Evolutionary conservation across 2,113 vertebrate genomes (phyloP).

Genomic region (Piaya cayana): DNA sequence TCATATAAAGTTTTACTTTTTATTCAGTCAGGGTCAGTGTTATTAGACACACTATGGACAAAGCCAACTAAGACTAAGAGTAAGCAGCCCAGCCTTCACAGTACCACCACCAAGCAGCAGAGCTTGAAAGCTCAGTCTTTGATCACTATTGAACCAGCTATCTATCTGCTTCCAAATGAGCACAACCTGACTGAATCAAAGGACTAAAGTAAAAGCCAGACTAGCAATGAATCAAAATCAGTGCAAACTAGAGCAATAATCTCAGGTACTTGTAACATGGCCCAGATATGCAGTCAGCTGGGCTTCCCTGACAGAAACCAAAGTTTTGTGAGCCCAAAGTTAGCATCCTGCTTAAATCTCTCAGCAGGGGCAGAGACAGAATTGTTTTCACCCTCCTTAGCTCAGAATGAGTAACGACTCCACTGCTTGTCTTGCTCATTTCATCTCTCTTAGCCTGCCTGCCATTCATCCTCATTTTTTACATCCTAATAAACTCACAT

Average conservation of each 20-base stretch:
- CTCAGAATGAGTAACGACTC: not conserved
- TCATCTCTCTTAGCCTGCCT: not conserved
- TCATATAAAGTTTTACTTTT: not conserved
- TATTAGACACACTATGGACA: not conserved
- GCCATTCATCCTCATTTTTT: not conserved
- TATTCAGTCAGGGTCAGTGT: not conserved
- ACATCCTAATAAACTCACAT: not conserved
- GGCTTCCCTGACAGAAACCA: not conserved
- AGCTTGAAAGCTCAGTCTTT: not conserved
- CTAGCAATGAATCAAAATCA: not conserved
- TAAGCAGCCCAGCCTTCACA: not conserved
- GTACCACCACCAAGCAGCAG: not conserved
- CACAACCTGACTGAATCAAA: not conserved
- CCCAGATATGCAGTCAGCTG: not conserved
- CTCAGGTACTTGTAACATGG: not conserved
- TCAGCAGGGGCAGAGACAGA: not conserved
- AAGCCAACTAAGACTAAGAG: not conserved
- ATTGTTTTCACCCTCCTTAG: not conserved
- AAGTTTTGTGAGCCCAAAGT: not conserved
- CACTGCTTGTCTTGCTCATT: not conserved
- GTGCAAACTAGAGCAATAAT: not conserved
- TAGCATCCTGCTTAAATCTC: not conserved
- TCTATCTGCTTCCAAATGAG: not conserved
- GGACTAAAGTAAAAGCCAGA: not conserved
- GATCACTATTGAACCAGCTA: not conserved